phyloP scores from a whole-genome alignment of 2,888 invertebrate genomes.

The Acleris laterana region DNA sequence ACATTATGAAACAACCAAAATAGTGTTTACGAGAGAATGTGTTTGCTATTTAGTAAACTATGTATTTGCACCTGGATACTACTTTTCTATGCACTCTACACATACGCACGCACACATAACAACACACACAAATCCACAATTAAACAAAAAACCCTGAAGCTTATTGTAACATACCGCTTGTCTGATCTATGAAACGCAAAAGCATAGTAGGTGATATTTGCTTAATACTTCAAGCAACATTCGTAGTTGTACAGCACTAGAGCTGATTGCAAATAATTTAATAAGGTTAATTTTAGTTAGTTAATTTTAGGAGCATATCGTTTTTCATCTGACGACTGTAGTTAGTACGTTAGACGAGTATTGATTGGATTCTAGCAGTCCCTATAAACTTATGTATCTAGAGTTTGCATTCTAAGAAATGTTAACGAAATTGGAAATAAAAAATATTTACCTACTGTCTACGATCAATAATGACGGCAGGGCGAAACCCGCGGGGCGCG shows the following conservation, averaged over 20 bases:
- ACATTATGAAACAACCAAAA: too few relatives aligned
- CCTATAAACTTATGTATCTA: too few relatives aligned
- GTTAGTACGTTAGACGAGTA: neutral
- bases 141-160: constrained; percentile 10
- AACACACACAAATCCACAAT: constrained; percentile 37
- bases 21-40: too few relatives aligned
- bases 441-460: too few relatives aligned
- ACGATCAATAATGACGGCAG: too few relatives aligned
- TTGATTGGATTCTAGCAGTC: neutral
- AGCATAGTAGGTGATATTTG: neutral
- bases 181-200: neutral
- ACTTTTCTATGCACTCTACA: constrained; percentile 40
- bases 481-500: too few relatives aligned
- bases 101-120: constrained; percentile 44
- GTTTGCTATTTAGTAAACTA: neutral
- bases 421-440: too few relatives aligned
- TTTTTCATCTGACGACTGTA: constrained; percentile 2
- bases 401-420: too few relatives aligned
- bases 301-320: neutral
- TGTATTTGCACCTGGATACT: constrained; percentile 6
- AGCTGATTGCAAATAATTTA: constrained; percentile 29
- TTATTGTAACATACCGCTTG: neutral
- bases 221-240: neutral
- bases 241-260: neutral
- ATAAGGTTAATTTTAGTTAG: too few relatives aligned